phyloP scores from a whole-genome alignment of 2,797 vertebrate genomes.

The Helostoma temminkii region DNA sequence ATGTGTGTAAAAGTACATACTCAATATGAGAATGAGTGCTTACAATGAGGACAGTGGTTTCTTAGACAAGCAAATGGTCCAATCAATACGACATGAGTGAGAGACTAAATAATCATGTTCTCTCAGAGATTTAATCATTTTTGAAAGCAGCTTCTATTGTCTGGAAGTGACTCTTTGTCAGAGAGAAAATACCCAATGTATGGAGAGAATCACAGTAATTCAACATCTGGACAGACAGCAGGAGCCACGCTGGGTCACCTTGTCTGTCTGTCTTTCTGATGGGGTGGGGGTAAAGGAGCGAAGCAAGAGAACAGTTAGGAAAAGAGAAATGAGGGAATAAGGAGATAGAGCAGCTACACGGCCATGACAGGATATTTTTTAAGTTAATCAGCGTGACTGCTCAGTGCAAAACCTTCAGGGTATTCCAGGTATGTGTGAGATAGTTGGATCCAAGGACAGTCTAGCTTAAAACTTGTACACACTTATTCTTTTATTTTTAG shows the following conservation, averaged over 20 bases:
- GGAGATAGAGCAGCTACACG: not conserved
- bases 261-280: slow-evolving; percentile 17
- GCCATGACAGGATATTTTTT: slow-evolving; percentile 29
- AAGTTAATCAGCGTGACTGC: slow-evolving; percentile 47
- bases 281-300: not conserved
- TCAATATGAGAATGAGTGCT: fast-evolving
- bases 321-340: not conserved
- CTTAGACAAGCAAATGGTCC: not conserved
- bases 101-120: slow-evolving; percentile 44
- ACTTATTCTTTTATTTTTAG: slow-evolving; percentile 2
- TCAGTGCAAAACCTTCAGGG: slow-evolving; percentile 36
- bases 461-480: slow-evolving; percentile 12
- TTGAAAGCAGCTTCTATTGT: slow-evolving; percentile 36
- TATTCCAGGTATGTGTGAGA: slow-evolving; percentile 31
- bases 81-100: slow-evolving; percentile 47
- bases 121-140: slow-evolving; percentile 42
- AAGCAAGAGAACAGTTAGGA: not conserved
- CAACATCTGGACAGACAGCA: slow-evolving; percentile 63
- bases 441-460: slow-evolving; percentile 10
- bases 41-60: not conserved
- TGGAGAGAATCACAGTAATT: slow-evolving; percentile 20
- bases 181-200: slow-evolving; percentile 34
- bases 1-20: not conserved
- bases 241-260: slow-evolving; percentile 61
- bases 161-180: slow-evolving; percentile 37